Evolutionary conservation across 2,113 vertebrate genomes (phyloP).

Genomic region (Tyto alba): DNA sequence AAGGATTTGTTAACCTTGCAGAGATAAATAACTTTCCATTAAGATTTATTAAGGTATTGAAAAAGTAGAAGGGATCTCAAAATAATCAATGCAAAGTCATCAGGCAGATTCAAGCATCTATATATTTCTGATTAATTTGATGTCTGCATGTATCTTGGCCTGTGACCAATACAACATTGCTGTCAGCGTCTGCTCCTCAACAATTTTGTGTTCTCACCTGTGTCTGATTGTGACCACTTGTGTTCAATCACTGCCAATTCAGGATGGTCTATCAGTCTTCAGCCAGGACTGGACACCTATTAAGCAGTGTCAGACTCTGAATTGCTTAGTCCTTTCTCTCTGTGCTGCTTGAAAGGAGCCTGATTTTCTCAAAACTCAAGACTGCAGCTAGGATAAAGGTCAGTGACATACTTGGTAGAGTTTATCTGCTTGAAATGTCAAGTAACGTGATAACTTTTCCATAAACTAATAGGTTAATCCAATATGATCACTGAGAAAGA

Average conservation of each 20-base stretch:
- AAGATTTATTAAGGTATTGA: not conserved
- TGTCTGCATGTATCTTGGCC: not conserved
- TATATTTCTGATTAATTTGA: not conserved
- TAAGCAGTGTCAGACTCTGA: not conserved
- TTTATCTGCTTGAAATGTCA: slow-evolving; percentile 20
- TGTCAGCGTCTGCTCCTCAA: not conserved
- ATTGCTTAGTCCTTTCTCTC: not conserved
- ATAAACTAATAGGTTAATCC: not conserved
- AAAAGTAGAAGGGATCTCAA: not conserved
- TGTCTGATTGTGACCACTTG: not conserved
- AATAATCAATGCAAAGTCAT: not conserved
- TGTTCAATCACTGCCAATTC: not conserved
- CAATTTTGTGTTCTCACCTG: not conserved
- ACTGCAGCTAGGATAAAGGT: not conserved
- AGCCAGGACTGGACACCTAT: not conserved
- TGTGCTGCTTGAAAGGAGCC: not conserved
- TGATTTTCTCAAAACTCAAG: not conserved
- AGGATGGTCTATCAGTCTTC: not conserved
- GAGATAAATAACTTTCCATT: not conserved
- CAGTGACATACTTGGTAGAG: not conserved
- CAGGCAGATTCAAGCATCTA: not conserved
- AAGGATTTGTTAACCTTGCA: not conserved
- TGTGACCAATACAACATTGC: not conserved
- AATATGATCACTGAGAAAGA: slow-evolving; percentile 2
- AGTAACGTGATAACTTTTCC: not conserved